Conservation (phyloP, 2,113 vertebrate genomes). For the Cheilinus undulatus region DNA sequence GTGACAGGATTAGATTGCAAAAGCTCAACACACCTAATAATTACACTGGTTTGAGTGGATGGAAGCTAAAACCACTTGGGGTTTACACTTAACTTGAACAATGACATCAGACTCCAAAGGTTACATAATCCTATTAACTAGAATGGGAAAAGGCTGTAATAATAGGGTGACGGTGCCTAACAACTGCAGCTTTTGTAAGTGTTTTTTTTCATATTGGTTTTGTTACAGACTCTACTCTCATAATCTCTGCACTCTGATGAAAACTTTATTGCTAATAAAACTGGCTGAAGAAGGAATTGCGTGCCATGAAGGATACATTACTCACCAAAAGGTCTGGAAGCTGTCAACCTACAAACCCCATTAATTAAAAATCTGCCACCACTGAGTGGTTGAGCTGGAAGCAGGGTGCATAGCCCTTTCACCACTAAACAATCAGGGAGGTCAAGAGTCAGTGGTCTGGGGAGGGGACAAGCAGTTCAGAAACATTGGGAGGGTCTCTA, state of each 20-base stretch:
- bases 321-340: constrained; percentile 54
- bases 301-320: constrained; percentile 55
- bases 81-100: not conserved
- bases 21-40: not conserved
- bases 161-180: not conserved
- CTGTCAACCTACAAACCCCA: constrained; percentile 37
- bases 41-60: constrained; percentile 5
- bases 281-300: constrained; percentile 1
- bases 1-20: constrained; percentile 6
- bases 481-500: not conserved
- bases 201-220: not conserved
- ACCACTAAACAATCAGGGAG: constrained; percentile 73
- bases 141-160: not conserved
- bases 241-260: constrained; percentile 1
- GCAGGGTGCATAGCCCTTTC: constrained; percentile 61
- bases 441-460: constrained; percentile 68
- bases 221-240: constrained; percentile 6
- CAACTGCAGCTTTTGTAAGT: not conserved
- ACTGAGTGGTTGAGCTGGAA: constrained; percentile 56
- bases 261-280: constrained; percentile 36
- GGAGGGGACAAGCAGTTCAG: constrained; percentile 34
- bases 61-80: not conserved
- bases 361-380: constrained; percentile 64
- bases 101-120: not conserved
- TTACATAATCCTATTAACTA: not conserved